A percentile compares a stretch with the other conserved stretches of the same genome.
phyloP scores from a whole-genome alignment of 1,140 invertebrate species.

The Idris sp. region DNA sequence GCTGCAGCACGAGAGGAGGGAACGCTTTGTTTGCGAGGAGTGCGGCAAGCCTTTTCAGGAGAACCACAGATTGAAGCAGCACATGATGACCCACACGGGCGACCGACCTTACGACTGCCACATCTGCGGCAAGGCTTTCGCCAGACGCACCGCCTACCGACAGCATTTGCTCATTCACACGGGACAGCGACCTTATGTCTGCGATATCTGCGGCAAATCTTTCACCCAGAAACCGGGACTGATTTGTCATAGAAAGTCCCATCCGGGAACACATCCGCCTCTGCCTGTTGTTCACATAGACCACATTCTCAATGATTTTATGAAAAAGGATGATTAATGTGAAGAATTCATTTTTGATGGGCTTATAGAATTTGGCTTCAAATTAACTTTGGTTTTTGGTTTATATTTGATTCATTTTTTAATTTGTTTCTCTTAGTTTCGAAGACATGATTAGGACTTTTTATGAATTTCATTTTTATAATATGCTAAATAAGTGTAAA shows the following conservation, averaged over 20 bases:
- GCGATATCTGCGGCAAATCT: slow-evolving; percentile 75
- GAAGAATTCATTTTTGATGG: no score
- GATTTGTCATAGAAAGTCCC: slow-evolving; percentile 71
- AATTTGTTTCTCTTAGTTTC: no score
- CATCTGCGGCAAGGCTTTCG: slow-evolving; percentile 86
- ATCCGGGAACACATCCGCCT: slow-evolving; percentile 69
- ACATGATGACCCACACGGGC: slow-evolving; percentile 84
- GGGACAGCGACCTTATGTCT: slow-evolving; percentile 82
- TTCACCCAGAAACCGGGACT: slow-evolving; percentile 76
- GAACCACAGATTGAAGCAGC: slow-evolving; percentile 77
- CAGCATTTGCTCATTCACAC: slow-evolving; percentile 85
- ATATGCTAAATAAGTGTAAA: no score
- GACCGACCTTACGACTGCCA: slow-evolving; percentile 87
- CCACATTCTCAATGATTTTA: slow-evolving; percentile 67
- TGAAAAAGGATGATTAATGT: slow-evolving; percentile 64
- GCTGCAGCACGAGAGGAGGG: slow-evolving; percentile 71
- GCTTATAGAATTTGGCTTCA: no score
- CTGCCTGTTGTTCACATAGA: slow-evolving; percentile 65
- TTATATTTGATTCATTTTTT: no score
- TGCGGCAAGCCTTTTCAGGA: slow-evolving; percentile 85
- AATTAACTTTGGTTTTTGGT: slow-evolving; percentile 5
- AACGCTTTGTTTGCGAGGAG: slow-evolving; percentile 81
- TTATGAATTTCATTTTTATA: no score
- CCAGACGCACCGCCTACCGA: slow-evolving; percentile 78
- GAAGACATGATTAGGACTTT: no score